Conservation (phyloP, 2,113 vertebrate genomes). For the Muntiacus reevesi region DNA sequence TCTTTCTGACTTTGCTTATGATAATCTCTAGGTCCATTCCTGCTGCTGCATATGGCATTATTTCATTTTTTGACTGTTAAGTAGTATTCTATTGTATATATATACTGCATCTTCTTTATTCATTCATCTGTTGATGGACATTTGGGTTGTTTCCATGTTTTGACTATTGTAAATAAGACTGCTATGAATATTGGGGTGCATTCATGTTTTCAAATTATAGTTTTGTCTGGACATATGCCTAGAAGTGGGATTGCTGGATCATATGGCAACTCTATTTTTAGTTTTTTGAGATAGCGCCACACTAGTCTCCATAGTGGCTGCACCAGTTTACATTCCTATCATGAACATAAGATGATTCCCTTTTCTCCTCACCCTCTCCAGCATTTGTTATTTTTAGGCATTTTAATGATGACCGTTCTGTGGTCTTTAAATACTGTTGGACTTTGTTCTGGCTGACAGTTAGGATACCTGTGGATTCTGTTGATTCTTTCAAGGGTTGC, state of each 20-base stretch:
- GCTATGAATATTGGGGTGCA: background rate
- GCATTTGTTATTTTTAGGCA: background rate
- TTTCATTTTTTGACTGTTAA: background rate
- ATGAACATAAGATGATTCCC: background rate
- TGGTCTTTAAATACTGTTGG: background rate
- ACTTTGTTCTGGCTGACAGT: background rate
- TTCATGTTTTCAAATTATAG: background rate
- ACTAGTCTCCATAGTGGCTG: background rate
- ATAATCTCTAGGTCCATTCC: background rate
- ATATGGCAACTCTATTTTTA: background rate
- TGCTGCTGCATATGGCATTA: background rate
- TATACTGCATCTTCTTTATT: background rate
- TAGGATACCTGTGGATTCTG: background rate
- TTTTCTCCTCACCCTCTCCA: background rate
- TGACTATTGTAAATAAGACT: background rate
- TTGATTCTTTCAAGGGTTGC: background rate
- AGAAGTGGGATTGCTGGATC: background rate
- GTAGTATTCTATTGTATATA: background rate
- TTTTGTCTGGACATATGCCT: background rate
- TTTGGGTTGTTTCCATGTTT: background rate
- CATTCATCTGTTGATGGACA: background rate
- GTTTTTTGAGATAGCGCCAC: background rate
- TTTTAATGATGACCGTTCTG: background rate
- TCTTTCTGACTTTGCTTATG: background rate
- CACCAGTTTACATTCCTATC: background rate